phyloP scores from a whole-genome alignment of 2,888 invertebrate genomes.

The Drosophila seclusa region DNA sequence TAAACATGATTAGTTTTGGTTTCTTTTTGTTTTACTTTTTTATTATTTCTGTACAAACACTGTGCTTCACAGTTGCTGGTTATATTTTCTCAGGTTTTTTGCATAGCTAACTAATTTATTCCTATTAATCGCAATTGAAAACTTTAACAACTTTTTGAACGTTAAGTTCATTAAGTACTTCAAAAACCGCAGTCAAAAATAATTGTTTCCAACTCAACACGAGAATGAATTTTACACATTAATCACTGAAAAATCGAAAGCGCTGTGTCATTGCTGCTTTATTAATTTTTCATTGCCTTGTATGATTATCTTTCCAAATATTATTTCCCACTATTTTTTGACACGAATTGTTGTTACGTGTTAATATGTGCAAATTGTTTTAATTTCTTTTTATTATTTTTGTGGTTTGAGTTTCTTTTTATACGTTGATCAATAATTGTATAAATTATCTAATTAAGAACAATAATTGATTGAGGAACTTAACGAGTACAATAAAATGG shows the following conservation, averaged over 20 bases:
- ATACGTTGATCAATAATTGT: slow-evolving; percentile 3
- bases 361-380: slow-evolving; percentile 47
- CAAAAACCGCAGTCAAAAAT: slow-evolving; percentile 9
- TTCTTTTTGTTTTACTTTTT: slow-evolving; percentile 10
- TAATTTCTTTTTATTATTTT: slow-evolving; percentile 24
- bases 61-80: slow-evolving; percentile 11
- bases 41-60: slow-evolving; percentile 20
- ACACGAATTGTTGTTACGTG: slow-evolving; percentile 59
- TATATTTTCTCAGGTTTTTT: slow-evolving; percentile 20
- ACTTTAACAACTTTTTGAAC: slow-evolving; percentile 3
- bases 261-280: slow-evolving; percentile 27
- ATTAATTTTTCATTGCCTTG: slow-evolving; percentile 17
- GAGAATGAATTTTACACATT: neutral
- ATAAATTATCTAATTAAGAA: slow-evolving; percentile 19
- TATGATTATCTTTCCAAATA: too few relatives aligned
- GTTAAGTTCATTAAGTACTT: neutral
- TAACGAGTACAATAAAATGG: neutral
- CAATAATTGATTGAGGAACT: neutral
- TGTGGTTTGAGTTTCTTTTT: neutral
- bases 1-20: slow-evolving; percentile 54
- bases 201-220: slow-evolving; percentile 3
- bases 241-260: slow-evolving; percentile 39
- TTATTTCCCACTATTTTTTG: slow-evolving; percentile 13
- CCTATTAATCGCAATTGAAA: slow-evolving; percentile 1
- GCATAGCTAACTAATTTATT: slow-evolving; percentile 1